phyloP scores from a whole-genome alignment of 2,113 vertebrate genomes.

The Telmatochromis sp. region DNA sequence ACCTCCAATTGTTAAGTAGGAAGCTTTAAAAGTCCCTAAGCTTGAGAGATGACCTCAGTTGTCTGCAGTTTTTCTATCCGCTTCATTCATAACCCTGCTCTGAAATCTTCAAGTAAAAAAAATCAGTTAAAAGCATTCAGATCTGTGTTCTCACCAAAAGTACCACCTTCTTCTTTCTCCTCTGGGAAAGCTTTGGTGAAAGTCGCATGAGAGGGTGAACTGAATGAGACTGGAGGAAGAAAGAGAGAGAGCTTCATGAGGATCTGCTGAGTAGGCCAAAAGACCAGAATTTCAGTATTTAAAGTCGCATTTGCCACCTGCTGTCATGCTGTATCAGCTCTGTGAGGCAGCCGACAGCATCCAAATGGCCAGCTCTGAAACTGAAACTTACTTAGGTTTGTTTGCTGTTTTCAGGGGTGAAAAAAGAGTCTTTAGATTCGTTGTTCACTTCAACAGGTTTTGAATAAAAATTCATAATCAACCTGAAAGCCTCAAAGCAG shows the following conservation, averaged over 20 bases:
- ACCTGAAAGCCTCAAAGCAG: background rate
- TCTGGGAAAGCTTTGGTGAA: constrained; percentile 66
- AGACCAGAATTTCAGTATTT: background rate
- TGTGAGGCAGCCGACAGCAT: fast-evolving
- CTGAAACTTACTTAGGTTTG: background rate
- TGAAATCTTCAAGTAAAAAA: background rate
- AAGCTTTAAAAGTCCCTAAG: background rate
- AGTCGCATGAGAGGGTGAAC: constrained; percentile 74
- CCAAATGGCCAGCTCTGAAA: background rate
- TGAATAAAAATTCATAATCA: background rate
- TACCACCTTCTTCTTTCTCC: constrained; percentile 66
- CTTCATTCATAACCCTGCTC: background rate
- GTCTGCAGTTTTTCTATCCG: background rate
- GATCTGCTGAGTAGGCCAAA: background rate
- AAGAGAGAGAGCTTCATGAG: background rate
- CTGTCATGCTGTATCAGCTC: background rate
- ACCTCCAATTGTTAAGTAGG: background rate
- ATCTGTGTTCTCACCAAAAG: constrained; percentile 50
- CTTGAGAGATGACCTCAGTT: background rate
- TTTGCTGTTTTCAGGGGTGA: fast-evolving
- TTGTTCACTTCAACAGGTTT: background rate
- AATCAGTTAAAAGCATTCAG: background rate
- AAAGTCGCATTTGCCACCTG: background rate
- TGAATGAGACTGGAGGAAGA: constrained; percentile 56
- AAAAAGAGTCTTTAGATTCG: background rate